Conservation (phyloP, 2,888 invertebrate genomes). For the Lobophora halterata region DNA sequence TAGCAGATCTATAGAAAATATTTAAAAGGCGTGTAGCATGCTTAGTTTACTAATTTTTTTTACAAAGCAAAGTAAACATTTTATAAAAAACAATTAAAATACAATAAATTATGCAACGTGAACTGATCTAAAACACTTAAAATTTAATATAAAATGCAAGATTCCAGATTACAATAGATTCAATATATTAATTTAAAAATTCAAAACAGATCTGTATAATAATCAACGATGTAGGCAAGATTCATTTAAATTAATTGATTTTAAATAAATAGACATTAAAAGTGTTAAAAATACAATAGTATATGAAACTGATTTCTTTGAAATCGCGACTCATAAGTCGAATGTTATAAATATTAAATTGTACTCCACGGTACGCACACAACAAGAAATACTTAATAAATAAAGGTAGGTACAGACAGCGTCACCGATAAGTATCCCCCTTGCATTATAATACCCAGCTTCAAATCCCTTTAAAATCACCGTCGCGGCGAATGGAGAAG, state of each 20-base stretch:
- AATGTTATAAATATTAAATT: conserved; percentile 47
- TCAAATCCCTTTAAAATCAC: too few species aligned
- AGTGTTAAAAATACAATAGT: conserved; percentile 41
- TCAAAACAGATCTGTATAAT: conserved; percentile 34
- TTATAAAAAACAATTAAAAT: conserved; percentile 62
- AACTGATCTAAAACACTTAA: conserved; percentile 47
- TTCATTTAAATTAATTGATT: conserved; percentile 54
- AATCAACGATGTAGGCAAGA: conserved; percentile 63
- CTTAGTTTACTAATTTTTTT: conserved; percentile 38
- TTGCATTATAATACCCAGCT: too few species aligned
- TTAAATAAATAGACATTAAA: conserved; percentile 41
- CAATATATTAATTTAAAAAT: conserved; percentile 16
- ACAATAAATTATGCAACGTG: conserved; percentile 74
- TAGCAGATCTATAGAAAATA: conserved; percentile 68
- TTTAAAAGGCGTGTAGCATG: conserved; percentile 43
- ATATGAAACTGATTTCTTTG: conserved; percentile 59
- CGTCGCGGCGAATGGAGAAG: too few species aligned
- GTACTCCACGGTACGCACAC: conserved; percentile 49
- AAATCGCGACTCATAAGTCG: conserved; percentile 57
- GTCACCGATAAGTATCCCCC: too few species aligned
- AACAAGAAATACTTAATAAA: conserved; percentile 24
- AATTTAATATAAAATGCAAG: conserved; percentile 42
- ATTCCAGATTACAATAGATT: conserved; percentile 20
- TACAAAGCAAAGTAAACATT: conserved; percentile 66
- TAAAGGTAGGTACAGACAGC: too few species aligned